Percentiles rank a stretch among this genome's conserved stretches.
These are phyloP conservation scores for Penaeus vannamei DNA, from an alignment of 1,140 invertebrate genomes.

Conservation along the genomic window DNA sequence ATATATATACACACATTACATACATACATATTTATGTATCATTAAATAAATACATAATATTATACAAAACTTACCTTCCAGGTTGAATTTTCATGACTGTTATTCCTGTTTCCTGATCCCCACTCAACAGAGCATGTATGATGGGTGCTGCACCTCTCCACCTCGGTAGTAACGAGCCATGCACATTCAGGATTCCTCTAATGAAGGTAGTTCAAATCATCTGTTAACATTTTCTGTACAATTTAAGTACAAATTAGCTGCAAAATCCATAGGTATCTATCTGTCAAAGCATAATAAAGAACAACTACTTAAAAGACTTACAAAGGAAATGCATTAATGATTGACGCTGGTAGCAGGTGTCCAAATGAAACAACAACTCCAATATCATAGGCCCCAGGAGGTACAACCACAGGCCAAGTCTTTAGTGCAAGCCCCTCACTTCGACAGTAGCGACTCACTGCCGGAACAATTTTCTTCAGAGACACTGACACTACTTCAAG, in stretches of 20 bases:
- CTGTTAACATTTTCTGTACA: not conserved
- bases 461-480: slow-evolving; percentile 38
- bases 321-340: slow-evolving; percentile 57
- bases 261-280: not conserved
- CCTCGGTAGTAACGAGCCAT: slow-evolving; percentile 90
- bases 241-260: not conserved
- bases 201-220: not conserved
- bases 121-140: slow-evolving; percentile 84
- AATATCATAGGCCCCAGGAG: slow-evolving; percentile 39
- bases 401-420: slow-evolving; percentile 28
- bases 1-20: too few species aligned
- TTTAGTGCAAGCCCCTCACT: slow-evolving; percentile 28
- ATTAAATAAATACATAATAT: not conserved
- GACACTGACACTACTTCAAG: slow-evolving; percentile 31
- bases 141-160: slow-evolving; percentile 95
- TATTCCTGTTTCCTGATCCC: slow-evolving; percentile 86
- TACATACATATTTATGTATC: too few species aligned
- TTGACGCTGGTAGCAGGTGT: slow-evolving; percentile 50
- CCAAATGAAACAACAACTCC: slow-evolving; percentile 62
- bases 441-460: slow-evolving; percentile 31
- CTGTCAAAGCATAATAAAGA: not conserved
- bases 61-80: slow-evolving; percentile 76
- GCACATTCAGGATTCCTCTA: slow-evolving; percentile 93
- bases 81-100: slow-evolving; percentile 91
- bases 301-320: slow-evolving; percentile 39